phyloP scores from a whole-genome alignment of 1,140 invertebrate genomes.

The Phortica variegata region DNA sequence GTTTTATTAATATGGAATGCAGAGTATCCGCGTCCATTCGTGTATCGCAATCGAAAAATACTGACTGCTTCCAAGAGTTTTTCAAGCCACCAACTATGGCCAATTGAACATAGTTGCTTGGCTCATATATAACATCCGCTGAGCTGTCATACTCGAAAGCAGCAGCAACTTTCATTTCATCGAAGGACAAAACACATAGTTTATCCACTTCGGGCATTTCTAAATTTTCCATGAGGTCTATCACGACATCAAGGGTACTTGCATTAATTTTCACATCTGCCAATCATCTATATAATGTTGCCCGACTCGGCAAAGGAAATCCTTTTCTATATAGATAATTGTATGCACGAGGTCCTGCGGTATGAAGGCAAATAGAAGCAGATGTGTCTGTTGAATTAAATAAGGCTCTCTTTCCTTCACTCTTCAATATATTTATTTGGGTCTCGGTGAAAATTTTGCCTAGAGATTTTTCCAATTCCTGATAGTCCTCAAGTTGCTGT shows the following conservation, averaged over 20 bases:
- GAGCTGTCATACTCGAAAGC: constrained; percentile 8
- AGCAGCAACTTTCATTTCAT: constrained; percentile 12
- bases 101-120: constrained; percentile 7
- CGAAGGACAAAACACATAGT: constrained; percentile 9
- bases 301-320: constrained; percentile 1
- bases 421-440: too few relatives aligned
- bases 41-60: constrained; percentile 11
- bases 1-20: constrained; percentile 8
- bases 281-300: not conserved
- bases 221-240: not conserved
- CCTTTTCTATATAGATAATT: constrained; percentile 4
- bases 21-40: constrained; percentile 6
- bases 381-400: too few relatives aligned
- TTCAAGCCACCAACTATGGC: constrained; percentile 10
- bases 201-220: constrained; percentile 1
- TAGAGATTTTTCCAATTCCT: too few relatives aligned
- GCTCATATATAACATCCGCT: not conserved
- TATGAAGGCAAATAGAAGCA: not conserved
- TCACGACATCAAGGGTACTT: not conserved
- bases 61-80: constrained; percentile 16
- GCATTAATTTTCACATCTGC: not conserved
- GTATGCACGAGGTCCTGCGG: constrained; percentile 3
- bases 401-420: too few relatives aligned
- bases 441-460: too few relatives aligned
- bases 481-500: too few relatives aligned